Evolutionary conservation across 2,113 vertebrate species (phyloP).

Genomic region (Solenodon paradoxus): DNA sequence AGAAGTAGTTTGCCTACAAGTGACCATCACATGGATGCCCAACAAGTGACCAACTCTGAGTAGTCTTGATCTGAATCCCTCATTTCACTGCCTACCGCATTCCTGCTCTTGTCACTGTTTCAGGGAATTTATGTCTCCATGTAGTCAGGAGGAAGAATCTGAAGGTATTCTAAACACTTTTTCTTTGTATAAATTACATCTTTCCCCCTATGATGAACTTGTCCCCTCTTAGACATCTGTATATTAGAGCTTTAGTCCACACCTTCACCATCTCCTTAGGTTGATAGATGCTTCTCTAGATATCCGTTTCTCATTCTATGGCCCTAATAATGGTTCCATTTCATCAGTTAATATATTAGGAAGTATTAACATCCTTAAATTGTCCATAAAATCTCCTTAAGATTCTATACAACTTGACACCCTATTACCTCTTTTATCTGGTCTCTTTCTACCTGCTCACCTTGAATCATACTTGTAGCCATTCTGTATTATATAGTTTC

Average conservation of each 20-base stretch:
- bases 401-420: background rate
- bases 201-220: background rate
- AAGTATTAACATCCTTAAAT: slow-evolving; percentile 27
- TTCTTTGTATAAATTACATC: background rate
- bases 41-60: background rate
- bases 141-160: background rate
- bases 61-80: background rate
- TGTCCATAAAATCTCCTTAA: background rate
- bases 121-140: background rate
- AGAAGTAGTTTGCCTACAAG: background rate
- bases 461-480: background rate
- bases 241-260: background rate
- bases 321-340: background rate
- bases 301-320: background rate
- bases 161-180: background rate
- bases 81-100: background rate
- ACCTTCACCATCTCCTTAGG: background rate
- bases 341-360: slow-evolving; percentile 24
- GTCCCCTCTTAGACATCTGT: background rate
- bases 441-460: background rate
- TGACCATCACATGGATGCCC: background rate
- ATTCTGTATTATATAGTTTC: background rate
- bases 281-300: background rate
- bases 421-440: background rate
- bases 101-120: background rate